Evolutionary conservation across 92 coral and sea anemone species (phyloP).

Genomic region (Palythoa grandis): DNA sequence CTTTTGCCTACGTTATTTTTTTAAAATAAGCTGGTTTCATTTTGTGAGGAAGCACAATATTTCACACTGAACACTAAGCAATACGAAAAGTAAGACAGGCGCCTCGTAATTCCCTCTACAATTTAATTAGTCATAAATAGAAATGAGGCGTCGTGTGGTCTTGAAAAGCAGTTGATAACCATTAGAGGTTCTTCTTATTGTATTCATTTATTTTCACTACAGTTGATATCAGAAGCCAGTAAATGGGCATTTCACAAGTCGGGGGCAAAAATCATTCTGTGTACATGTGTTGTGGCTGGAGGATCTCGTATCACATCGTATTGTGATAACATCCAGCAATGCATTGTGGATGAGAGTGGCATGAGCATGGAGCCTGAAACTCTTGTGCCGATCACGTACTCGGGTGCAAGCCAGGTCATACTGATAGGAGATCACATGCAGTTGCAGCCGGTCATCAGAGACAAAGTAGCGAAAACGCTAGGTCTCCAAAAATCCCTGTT

Average conservation of each 20-base stretch:
- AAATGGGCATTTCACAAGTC: constrained; percentile 62
- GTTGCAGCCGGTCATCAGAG: constrained; percentile 79
- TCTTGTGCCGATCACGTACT: constrained; percentile 82
- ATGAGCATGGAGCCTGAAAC: constrained; percentile 93
- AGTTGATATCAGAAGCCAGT: constrained; percentile 64
- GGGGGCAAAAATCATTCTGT: constrained; percentile 67
- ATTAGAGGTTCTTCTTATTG: neutral
- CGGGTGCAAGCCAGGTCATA: constrained; percentile 76
- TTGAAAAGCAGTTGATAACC: too few relatives aligned
- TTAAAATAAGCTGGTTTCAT: too few relatives aligned
- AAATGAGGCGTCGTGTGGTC: neutral
- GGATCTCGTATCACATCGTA: constrained; percentile 48
- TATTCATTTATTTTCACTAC: neutral
- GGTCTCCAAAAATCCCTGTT: constrained; percentile 83
- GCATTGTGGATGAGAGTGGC: constrained; percentile 94
- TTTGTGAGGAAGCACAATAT: too few relatives aligned
- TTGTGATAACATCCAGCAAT: constrained; percentile 59
- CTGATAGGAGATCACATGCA: constrained; percentile 95
- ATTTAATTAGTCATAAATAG: neutral
- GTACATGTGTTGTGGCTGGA: constrained; percentile 77
- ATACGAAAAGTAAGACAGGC: too few relatives aligned
- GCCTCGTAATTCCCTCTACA: too few relatives aligned
- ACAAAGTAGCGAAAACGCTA: constrained; percentile 64
- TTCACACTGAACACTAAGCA: too few relatives aligned
- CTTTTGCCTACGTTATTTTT: too few relatives aligned